Evolutionary conservation across 2,113 vertebrate species (phyloP).

Genomic region (Lagopus leucura): DNA sequence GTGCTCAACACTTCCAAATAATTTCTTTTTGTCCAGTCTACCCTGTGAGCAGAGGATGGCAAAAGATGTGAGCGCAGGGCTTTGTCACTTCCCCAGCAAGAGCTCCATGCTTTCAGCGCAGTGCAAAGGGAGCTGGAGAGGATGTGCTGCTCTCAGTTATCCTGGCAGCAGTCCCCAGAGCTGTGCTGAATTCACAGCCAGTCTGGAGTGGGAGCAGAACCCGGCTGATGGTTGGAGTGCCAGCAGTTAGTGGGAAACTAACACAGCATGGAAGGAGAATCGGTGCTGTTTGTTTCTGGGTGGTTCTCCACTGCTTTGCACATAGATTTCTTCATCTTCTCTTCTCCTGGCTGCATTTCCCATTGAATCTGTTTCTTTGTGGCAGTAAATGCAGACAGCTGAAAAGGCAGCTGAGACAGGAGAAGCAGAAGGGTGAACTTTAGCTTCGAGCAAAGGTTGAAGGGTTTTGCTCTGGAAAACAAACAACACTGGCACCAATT

Average conservation of each 20-base stretch:
- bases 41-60: rapidly evolving
- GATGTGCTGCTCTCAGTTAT: not conserved
- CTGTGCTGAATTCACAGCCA: not conserved
- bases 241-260: slow-evolving; percentile 2
- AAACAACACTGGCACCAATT: not conserved
- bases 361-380: not conserved
- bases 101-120: not conserved
- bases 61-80: not conserved
- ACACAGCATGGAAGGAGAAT: not conserved
- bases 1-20: not conserved
- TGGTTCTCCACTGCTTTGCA: not conserved
- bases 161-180: not conserved
- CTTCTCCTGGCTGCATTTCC: not conserved
- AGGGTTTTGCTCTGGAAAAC: rapidly evolving
- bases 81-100: not conserved
- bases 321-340: not conserved
- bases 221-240: not conserved
- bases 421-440: rapidly evolving
- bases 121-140: not conserved
- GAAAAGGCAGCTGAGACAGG: rapidly evolving
- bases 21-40: not conserved
- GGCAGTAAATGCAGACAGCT: not conserved
- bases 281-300: not conserved
- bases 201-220: not conserved
- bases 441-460: not conserved